Conservation (phyloP, 1,140 invertebrate genomes). For the Magallana ariakensis region DNA sequence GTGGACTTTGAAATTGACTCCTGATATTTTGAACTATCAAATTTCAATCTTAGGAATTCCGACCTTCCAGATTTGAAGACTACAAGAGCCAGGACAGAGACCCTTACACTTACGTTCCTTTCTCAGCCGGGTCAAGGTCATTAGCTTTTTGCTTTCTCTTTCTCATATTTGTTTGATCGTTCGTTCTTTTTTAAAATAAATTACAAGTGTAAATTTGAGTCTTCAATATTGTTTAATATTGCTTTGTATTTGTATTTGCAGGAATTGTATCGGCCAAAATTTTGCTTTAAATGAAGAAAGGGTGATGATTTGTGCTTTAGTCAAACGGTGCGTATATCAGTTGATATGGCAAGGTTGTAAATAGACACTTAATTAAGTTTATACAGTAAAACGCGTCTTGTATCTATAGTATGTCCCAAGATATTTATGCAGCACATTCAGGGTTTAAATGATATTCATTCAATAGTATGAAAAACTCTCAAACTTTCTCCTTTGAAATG, state of each 20-base stretch:
- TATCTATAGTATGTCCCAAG: too few species aligned
- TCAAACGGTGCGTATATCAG: slow-evolving; percentile 36
- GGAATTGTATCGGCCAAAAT: slow-evolving; percentile 53
- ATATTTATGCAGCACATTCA: too few species aligned
- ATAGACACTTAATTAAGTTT: too few species aligned
- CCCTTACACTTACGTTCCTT: slow-evolving; percentile 50
- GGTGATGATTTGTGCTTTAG: slow-evolving; percentile 35
- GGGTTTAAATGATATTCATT: too few species aligned
- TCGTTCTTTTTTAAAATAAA: neutral
- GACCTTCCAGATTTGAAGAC: slow-evolving; percentile 48
- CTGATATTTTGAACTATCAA: neutral
- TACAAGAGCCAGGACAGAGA: slow-evolving; percentile 42
- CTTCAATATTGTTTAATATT: neutral
- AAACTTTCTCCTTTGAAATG: too few species aligned
- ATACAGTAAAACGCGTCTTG: too few species aligned
- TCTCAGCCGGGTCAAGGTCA: slow-evolving; percentile 53
- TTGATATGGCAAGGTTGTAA: too few species aligned
- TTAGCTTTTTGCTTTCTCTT: neutral
- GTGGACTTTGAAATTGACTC: neutral
- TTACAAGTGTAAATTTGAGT: neutral
- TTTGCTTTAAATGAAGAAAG: slow-evolving; percentile 54
- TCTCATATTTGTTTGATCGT: neutral
- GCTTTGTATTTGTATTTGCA: neutral
- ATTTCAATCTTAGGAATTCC: slow-evolving; percentile 42
- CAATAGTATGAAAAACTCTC: too few species aligned